Evolutionary conservation across 2,888 invertebrate species (phyloP).

Genomic region (Drosophila hawaiiensis): DNA sequence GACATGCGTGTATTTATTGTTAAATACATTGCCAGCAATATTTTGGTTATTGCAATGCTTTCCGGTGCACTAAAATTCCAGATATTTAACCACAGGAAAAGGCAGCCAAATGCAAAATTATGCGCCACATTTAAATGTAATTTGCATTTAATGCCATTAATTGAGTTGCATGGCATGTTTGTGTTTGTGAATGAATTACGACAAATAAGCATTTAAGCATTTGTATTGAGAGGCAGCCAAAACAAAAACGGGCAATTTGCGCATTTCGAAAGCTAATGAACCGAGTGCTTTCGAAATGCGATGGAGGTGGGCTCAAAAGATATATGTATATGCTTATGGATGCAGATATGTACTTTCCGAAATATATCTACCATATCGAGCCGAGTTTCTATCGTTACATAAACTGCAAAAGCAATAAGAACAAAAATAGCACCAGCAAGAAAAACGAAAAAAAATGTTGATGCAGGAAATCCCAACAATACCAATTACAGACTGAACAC

Average conservation of each 20-base stretch:
- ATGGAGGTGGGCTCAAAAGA: constrained; percentile 31
- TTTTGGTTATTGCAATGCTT: neutral
- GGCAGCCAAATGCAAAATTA: constrained; percentile 68
- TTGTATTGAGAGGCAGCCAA: constrained; percentile 35
- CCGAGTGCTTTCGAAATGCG: constrained; percentile 38
- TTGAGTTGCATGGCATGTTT: constrained; percentile 55
- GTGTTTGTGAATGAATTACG: constrained; percentile 34
- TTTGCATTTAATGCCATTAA: constrained; percentile 72
- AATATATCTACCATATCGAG: neutral
- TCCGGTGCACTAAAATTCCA: constrained; percentile 46
- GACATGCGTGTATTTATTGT: too few species aligned
- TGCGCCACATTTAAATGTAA: constrained; percentile 70
- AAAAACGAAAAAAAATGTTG: constrained; percentile 5
- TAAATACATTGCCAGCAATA: neutral
- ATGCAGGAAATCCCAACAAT: constrained; percentile 54
- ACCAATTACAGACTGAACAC: constrained; percentile 70
- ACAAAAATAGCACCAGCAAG: neutral
- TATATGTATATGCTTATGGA: constrained; percentile 24
- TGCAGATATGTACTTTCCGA: constrained; percentile 5
- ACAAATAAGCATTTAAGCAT: constrained; percentile 50
- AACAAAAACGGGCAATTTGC: constrained; percentile 12
- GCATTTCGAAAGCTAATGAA: constrained; percentile 62
- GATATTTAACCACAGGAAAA: constrained; percentile 35
- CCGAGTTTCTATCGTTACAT: constrained; percentile 26
- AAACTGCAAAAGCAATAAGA: constrained; percentile 30